These are phyloP conservation scores for Neuroscelio doddi DNA, from an alignment of 2,888 invertebrate species.

Conservation along the genomic window DNA sequence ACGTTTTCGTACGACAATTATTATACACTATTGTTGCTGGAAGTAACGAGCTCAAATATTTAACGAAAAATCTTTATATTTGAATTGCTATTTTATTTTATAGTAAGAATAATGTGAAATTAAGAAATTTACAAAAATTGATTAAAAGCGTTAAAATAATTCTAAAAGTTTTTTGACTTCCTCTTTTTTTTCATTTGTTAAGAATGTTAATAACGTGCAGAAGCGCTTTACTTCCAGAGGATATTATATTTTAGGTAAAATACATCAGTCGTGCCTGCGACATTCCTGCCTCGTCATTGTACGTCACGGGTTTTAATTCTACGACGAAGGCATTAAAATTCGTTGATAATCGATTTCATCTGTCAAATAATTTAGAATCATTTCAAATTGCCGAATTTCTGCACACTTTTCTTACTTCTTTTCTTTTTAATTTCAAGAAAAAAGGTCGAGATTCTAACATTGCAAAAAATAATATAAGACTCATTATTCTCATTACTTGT, in stretches of 20 bases:
- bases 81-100: no score
- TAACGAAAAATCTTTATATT: constrained; percentile 11
- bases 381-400: no score
- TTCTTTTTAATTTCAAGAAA: no score
- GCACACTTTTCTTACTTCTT: no score
- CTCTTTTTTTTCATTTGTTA: constrained; percentile 1
- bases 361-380: no score
- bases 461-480: no score
- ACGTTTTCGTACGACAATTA: constrained; percentile 40
- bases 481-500: no score
- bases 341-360: constrained; percentile 52
- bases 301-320: constrained; percentile 18
- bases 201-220: constrained; percentile 1
- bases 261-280: constrained; percentile 40
- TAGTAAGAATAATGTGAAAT: no score
- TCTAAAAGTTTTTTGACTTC: no score
- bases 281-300: constrained; percentile 11
- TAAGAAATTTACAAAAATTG: no score
- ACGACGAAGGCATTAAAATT: constrained; percentile 59
- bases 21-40: constrained; percentile 28
- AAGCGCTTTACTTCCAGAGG: constrained; percentile 33
- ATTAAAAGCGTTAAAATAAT: no score
- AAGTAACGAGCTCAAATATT: constrained; percentile 23
- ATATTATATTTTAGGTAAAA: constrained; percentile 25
- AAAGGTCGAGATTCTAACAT: no score